These are phyloP conservation scores for Chaetorhynchus papuensis DNA, from an alignment of 2,113 vertebrate genomes.

Conservation along the genomic window DNA sequence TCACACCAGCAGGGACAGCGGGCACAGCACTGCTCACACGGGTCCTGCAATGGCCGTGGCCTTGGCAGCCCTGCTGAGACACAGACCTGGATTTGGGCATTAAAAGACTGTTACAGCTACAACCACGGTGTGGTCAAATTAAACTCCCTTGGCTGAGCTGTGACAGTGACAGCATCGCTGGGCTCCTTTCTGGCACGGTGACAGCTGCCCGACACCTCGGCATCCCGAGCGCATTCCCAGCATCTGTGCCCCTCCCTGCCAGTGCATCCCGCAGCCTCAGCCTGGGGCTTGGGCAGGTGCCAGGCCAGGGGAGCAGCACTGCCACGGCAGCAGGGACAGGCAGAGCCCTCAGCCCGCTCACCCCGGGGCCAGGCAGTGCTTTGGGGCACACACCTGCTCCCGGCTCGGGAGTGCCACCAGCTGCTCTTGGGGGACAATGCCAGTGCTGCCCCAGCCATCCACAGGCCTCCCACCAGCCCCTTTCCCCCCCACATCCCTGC, in stretches of 20 bases:
- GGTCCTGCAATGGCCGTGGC: fast-evolving
- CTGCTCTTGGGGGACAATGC: fast-evolving
- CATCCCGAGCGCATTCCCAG: fast-evolving
- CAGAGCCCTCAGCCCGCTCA: not conserved
- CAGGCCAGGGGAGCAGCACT: not conserved
- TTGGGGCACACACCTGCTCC: fast-evolving
- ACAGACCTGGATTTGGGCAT: not conserved
- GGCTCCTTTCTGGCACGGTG: not conserved
- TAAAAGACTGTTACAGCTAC: not conserved
- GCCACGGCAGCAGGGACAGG: fast-evolving
- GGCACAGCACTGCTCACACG: not conserved
- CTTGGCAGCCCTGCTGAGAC: not conserved
- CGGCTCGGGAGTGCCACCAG: fast-evolving
- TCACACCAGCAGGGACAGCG: not conserved
- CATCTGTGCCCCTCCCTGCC: not conserved
- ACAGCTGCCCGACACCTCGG: not conserved
- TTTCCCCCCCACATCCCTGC: not conserved
- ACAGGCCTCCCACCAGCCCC: not conserved
- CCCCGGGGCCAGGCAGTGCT: fast-evolving
- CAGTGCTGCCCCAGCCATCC: fast-evolving
- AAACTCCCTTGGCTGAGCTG: not conserved
- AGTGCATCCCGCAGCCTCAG: not conserved
- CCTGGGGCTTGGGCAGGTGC: fast-evolving
- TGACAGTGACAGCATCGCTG: fast-evolving
- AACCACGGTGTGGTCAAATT: fast-evolving